These are phyloP conservation scores for Drosophila lacicola DNA, from an alignment of 2,888 invertebrate species.

Conservation along the genomic window DNA sequence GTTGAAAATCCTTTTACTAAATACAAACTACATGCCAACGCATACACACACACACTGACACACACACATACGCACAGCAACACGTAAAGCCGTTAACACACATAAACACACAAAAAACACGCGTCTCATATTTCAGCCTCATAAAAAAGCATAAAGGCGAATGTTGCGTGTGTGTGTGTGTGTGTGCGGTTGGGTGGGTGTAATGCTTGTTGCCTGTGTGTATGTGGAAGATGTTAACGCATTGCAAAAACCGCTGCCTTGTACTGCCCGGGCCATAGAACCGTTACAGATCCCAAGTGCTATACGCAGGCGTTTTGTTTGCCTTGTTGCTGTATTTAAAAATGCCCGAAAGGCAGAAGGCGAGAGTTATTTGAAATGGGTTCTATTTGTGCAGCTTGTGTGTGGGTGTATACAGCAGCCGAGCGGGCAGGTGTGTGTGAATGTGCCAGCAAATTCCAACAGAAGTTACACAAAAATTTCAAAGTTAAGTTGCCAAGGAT, in stretches of 20 bases:
- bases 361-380: slow-evolving; percentile 49
- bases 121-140: slow-evolving; percentile 67
- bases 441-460: neutral
- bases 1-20: slow-evolving; percentile 71
- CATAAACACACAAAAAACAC: slow-evolving; percentile 29
- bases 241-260: slow-evolving; percentile 18
- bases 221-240: slow-evolving; percentile 31
- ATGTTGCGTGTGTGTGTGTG: slow-evolving; percentile 11
- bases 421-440: neutral
- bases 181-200: neutral
- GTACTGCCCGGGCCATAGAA: slow-evolving; percentile 4
- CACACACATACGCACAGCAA: slow-evolving; percentile 27
- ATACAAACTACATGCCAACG: slow-evolving; percentile 62
- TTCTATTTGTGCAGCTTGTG: slow-evolving; percentile 32
- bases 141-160: slow-evolving; percentile 60
- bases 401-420: slow-evolving; percentile 12
- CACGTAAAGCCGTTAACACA: slow-evolving; percentile 46
- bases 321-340: slow-evolving; percentile 52
- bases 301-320: slow-evolving; percentile 32
- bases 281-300: slow-evolving; percentile 27
- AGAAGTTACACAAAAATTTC: slow-evolving; percentile 22
- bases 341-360: slow-evolving; percentile 65
- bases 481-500: slow-evolving; percentile 33
- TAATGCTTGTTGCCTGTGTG: neutral
- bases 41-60: slow-evolving; percentile 5